A percentile compares a stretch with the other conserved stretches of the same genome.
Conservation (phyloP, 1,140 invertebrate species). For the Oryctes rhinoceros region DNA sequence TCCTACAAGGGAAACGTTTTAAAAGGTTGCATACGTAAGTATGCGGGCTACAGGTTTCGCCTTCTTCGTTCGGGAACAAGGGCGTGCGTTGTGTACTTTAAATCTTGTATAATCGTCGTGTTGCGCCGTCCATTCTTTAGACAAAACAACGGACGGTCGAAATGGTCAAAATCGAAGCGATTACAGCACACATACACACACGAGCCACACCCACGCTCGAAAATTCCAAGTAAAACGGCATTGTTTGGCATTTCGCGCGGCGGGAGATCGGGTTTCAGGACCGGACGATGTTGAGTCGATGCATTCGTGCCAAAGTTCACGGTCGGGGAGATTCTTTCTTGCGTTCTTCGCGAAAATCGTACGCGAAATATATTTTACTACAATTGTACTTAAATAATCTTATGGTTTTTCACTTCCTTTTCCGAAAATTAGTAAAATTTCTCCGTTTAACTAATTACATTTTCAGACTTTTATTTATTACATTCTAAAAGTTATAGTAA, state of each 20-base stretch:
- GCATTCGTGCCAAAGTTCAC: slow-evolving; percentile 6
- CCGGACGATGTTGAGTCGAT: neutral
- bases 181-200: neutral
- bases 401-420: too few relatives aligned
- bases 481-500: too few relatives aligned
- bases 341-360: neutral
- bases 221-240: slow-evolving; percentile 6
- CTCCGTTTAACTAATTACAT: too few relatives aligned
- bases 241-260: slow-evolving; percentile 4
- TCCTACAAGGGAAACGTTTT: too few relatives aligned
- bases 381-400: too few relatives aligned
- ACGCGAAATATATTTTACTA: too few relatives aligned
- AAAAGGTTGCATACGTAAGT: neutral
- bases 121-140: neutral
- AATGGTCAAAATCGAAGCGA: slow-evolving; percentile 18
- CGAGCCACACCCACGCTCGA: neutral
- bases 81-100: neutral
- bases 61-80: neutral
- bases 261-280: neutral
- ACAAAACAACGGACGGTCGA: neutral
- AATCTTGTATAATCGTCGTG: neutral
- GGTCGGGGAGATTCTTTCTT: neutral
- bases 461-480: too few relatives aligned
- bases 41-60: neutral
- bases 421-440: too few relatives aligned